These are phyloP conservation scores for Phaethon lepturus DNA, from an alignment of 2,113 vertebrate species.

Conservation along the genomic window DNA sequence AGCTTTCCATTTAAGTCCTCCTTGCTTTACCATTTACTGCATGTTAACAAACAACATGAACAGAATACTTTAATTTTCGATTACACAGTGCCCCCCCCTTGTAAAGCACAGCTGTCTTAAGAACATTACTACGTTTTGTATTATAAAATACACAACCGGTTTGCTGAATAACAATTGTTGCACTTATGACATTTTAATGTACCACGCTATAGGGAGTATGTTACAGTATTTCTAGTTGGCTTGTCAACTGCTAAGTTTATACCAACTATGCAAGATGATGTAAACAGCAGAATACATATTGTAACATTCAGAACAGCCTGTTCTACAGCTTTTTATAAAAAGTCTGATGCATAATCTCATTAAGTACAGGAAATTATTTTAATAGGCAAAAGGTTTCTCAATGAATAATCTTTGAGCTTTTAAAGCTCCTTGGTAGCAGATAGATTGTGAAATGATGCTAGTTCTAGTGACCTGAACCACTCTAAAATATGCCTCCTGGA, in stretches of 20 bases:
- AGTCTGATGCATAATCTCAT: not conserved
- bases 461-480: not conserved
- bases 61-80: not conserved
- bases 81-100: too few species aligned
- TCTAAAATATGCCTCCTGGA: not conserved
- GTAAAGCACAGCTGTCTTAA: not conserved
- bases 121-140: not conserved
- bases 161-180: not conserved
- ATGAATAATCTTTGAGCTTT: not conserved
- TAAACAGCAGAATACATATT: not conserved
- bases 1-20: too few species aligned
- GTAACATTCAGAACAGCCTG: not conserved
- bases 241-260: not conserved
- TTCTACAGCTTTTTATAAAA: not conserved
- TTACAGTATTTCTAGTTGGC: not conserved
- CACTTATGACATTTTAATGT: too few species aligned
- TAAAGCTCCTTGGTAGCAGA: not conserved
- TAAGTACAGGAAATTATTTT: not conserved
- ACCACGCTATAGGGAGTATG: rapidly evolving
- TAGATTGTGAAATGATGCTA: not conserved
- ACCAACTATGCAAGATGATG: not conserved
- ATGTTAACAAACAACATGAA: not conserved
- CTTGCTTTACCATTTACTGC: not conserved
- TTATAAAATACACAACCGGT: not conserved
- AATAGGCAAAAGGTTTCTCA: not conserved